phyloP scores from a whole-genome alignment of 1,140 invertebrate genomes.

The Drosophila nigromelanica region DNA sequence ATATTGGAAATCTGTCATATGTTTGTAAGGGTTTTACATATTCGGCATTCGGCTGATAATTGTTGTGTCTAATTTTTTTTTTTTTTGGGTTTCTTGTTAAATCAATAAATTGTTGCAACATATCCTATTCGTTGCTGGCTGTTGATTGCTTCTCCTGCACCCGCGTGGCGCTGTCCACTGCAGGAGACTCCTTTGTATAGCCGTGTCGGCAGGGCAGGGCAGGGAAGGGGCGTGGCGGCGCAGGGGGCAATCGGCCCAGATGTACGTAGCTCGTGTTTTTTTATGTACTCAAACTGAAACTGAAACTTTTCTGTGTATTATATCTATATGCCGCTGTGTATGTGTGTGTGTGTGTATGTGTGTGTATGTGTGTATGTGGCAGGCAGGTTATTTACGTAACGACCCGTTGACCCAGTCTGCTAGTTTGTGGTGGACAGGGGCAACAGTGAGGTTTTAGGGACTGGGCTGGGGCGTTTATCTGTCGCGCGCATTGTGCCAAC shows the following conservation, averaged over 20 bases:
- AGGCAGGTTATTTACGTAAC: conserved; percentile 65
- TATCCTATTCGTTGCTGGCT: conserved; percentile 33
- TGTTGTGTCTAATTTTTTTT: neutral
- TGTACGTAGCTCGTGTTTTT: conserved; percentile 51
- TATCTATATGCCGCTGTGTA: conserved; percentile 1
- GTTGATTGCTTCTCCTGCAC: conserved; percentile 53
- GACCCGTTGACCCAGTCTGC: conserved; percentile 67
- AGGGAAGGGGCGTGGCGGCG: neutral
- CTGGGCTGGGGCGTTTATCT: conserved; percentile 53
- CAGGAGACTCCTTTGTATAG: conserved; percentile 32
- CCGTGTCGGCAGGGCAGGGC: neutral
- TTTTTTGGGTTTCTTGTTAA: conserved; percentile 49
- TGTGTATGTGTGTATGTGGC: conserved; percentile 22
- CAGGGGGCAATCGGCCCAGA: neutral
- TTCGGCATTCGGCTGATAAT: no score
- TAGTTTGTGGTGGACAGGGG: neutral
- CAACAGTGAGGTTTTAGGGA: neutral
- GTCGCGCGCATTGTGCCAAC: conserved; percentile 63
- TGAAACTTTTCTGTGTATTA: conserved; percentile 53
- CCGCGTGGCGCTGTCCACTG: conserved; percentile 24
- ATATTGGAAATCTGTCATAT: no score
- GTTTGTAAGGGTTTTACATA: no score
- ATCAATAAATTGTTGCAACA: conserved; percentile 67
- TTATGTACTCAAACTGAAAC: conserved; percentile 55
- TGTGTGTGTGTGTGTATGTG: conserved; percentile 7